A percentile compares a stretch with the other conserved stretches of the same genome.
Conservation (phyloP, 2,797 vertebrate species). For the Acanthurus lineatus region DNA sequence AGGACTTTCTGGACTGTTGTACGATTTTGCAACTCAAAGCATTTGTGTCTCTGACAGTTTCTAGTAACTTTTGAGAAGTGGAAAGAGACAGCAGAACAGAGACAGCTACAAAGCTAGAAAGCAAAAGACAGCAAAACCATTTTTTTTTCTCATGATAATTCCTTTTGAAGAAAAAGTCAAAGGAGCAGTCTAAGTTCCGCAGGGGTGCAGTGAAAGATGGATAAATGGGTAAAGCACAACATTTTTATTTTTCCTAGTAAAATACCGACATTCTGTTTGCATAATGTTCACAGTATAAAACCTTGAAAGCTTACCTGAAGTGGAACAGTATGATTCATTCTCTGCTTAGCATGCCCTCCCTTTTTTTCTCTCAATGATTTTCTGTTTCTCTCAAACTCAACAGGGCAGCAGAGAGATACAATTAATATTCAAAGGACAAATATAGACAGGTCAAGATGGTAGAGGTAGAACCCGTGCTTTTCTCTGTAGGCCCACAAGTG, state of each 20-base stretch:
- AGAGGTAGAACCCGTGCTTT: conserved; percentile 14
- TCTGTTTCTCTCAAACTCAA: background rate
- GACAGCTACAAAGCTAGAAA: no score
- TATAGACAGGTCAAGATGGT: background rate
- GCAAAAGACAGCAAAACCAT: background rate
- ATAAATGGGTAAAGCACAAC: background rate
- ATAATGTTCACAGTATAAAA: background rate
- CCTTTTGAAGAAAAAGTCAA: background rate
- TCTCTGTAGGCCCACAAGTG: background rate
- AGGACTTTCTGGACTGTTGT: background rate
- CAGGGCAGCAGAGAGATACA: background rate
- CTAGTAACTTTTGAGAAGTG: background rate
- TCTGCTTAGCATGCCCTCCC: background rate
- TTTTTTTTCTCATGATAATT: conserved; percentile 3
- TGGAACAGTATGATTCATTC: background rate
- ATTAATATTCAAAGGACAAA: background rate
- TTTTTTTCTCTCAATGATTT: background rate
- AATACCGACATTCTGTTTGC: background rate
- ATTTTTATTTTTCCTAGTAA: background rate
- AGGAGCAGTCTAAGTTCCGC: conserved; percentile 10
- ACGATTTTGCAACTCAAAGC: conserved; percentile 7
- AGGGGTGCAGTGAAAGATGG: background rate
- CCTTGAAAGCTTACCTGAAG: background rate
- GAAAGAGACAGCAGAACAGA: background rate
- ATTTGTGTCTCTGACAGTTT: background rate